Base-by-base conservation (phyloP, 2,888 invertebrate species). In the Pollenia amentaria region DNA sequence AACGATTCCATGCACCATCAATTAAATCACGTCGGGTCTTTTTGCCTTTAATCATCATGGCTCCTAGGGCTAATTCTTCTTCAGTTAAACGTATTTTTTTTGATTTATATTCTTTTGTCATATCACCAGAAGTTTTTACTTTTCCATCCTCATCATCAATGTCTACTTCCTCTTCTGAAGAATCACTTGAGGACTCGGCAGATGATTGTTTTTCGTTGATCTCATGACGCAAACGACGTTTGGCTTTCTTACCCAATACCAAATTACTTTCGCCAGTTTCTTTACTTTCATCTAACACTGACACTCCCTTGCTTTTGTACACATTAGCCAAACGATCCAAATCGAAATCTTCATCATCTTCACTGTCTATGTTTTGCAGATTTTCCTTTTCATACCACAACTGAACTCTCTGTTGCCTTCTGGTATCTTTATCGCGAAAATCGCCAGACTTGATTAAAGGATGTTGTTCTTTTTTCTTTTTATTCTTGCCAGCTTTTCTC, bases 1-100 rank as follows among this genome's bases (percentile, higher is more conserved):
- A 99, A 89, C 98, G 95, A 93, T 99, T 98, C 97, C 98, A 99
- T 0, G 96, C 98, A 70, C 95, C 96, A 92, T 99, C 99, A 11
- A 97, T 94, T 11, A 99, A 94, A 92, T 99, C 99, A 48, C 99
- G 95, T 90, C 97, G 97, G 14, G 96, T 95, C 94, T 99, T 99
- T 92, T 96, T 96, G 51, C 99, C 98, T 78, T 97, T 96, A 8
- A 97, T 96, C 94, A 99, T 95, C 94, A 98, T 95, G 1, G 98
- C 96, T 1, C 99, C 99, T 48, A 99, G 93, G 0, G 99, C 99
- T 88, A 99, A 94, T 81, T 98, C 98, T 92, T 97, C 97, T 44
- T 97, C 96, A 84, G 96, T 95, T 90, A 99, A 94, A 91, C 97
- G 97, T 62, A 96, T 93, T 87, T 95, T 95, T 89, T 95, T 95